Conservation (phyloP, 1,140 invertebrate genomes). For the Drosophila obscura region DNA sequence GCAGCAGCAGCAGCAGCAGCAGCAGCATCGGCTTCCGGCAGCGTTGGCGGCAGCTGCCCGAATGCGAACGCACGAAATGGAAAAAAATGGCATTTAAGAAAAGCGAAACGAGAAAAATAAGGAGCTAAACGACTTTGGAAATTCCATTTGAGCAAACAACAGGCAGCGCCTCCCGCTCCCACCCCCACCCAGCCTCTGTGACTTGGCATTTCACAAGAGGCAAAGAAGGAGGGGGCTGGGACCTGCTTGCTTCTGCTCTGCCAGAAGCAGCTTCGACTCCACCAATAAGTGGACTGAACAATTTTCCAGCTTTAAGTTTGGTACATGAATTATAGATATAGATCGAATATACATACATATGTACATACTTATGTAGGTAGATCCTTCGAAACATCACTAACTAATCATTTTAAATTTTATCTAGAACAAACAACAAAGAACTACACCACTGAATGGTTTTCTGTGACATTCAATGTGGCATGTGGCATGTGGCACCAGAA, state of each 20-base stretch:
- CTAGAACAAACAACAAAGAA: no score
- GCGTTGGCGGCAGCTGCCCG: constrained; percentile 67
- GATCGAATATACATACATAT: no score
- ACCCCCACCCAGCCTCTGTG: not conserved
- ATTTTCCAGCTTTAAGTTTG: constrained; percentile 41
- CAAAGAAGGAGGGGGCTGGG: not conserved
- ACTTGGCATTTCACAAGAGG: not conserved
- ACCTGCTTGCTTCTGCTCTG: not conserved
- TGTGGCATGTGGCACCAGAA: no score
- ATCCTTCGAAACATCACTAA: no score
- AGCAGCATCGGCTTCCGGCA: constrained; percentile 23
- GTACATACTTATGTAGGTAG: no score
- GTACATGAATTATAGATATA: constrained; percentile 19
- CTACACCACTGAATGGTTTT: no score
- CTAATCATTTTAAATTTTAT: no score
- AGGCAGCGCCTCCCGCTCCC: constrained; percentile 50
- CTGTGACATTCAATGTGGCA: no score
- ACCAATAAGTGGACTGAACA: constrained; percentile 45
- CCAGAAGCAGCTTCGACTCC: constrained; percentile 5
- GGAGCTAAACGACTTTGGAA: constrained; percentile 81
- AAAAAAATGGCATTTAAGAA: constrained; percentile 83
- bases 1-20: constrained; percentile 21
- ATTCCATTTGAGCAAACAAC: constrained; percentile 82
- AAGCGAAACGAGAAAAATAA: constrained; percentile 83
- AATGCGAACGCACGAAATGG: constrained; percentile 78